Conservation (phyloP, 2,113 vertebrate species). For the Cyprinodon brontotheroides region DNA sequence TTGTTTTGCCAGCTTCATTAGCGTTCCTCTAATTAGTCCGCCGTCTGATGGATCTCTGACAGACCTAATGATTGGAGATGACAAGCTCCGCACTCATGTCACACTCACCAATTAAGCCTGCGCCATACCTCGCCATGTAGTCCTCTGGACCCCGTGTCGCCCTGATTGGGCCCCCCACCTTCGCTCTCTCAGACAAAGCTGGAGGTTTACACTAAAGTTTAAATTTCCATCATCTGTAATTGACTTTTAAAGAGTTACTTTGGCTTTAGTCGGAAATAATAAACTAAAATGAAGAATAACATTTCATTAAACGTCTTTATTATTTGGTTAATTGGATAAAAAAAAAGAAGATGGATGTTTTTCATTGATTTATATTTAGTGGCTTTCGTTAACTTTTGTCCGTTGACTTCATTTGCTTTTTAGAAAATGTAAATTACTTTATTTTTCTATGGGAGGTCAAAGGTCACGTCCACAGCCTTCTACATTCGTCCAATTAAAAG, state of each 20-base stretch:
- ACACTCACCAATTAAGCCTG: conserved; percentile 99
- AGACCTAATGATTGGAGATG: conserved; percentile 99
- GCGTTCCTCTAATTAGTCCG: conserved; percentile 99
- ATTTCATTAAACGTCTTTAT: not conserved
- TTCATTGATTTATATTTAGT: not conserved
- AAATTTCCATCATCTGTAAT: not conserved
- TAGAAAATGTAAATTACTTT: not conserved
- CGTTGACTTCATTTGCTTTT: not conserved
- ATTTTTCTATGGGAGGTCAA: not conserved
- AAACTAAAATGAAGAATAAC: not conserved
- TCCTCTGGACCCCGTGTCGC: conserved; percentile 99
- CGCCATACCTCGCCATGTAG: conserved; percentile 95
- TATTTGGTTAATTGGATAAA: not conserved
- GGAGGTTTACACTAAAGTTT: conserved; percentile 67
- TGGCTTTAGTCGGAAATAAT: not conserved
- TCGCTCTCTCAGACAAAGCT: conserved; percentile 86
- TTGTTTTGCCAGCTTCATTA: conserved; percentile 99
- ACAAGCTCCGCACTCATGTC: conserved; percentile 96
- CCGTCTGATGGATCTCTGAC: conserved; percentile 99
- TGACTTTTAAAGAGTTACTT: not conserved
- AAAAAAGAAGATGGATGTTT: not conserved
- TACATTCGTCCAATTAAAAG: too few species aligned
- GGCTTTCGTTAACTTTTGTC: not conserved
- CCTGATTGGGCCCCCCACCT: conserved; percentile 72
- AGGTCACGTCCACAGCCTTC: too few species aligned